Evolutionary conservation across 2,113 vertebrate genomes (phyloP), one percentile per base, ranked within the genome.

Genomic region (Tachysurus fulvidraco): DNA sequence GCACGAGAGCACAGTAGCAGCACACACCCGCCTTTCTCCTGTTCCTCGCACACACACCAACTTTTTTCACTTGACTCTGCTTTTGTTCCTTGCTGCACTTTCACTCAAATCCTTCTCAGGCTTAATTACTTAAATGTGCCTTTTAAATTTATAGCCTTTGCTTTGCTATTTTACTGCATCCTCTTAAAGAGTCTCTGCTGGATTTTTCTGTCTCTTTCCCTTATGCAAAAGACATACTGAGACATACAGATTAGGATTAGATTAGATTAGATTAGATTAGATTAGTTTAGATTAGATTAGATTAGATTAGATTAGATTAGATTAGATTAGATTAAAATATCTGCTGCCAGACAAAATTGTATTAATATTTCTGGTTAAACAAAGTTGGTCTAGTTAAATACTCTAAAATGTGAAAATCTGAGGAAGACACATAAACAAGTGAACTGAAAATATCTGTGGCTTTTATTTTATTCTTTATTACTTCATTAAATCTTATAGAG

Each of bases 11-110:
- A 44, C 85, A 85, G 85, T 86, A 62, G 84, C 88, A 83, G 79
- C 13, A 54, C 78, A 81, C 54, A 67, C n/a, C 57, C 73, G 59
- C 36, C 46, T 55, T 81, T 85, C 74, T 62, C 83, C 88, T 91
- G 85, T 92, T 67, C 83, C 81, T 82, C 78, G 21, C 77, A 86
- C 67, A 60, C 57, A 85, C 85, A 86, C 60, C 60, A 85, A 25
- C 74, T 55, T 85, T 83, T 77, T 88, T 88, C 83, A 81, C 88
- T 52, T 74, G 59, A 73, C 59, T 83, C 79, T n/a, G 19, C 50
- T 74, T 57, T 74, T 57, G 54, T 80, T 36, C 77, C 17, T 21
- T 4, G 64, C 83, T 89, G 87, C 85, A 87, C 80, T 89, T 87
- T 87, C 88, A 90, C 86, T 88, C 57, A 78, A 77, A 23, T 60